These are phyloP conservation scores for Doryteuthis pealeii DNA, from an alignment of 1,140 invertebrate species.

Conservation along the genomic window DNA sequence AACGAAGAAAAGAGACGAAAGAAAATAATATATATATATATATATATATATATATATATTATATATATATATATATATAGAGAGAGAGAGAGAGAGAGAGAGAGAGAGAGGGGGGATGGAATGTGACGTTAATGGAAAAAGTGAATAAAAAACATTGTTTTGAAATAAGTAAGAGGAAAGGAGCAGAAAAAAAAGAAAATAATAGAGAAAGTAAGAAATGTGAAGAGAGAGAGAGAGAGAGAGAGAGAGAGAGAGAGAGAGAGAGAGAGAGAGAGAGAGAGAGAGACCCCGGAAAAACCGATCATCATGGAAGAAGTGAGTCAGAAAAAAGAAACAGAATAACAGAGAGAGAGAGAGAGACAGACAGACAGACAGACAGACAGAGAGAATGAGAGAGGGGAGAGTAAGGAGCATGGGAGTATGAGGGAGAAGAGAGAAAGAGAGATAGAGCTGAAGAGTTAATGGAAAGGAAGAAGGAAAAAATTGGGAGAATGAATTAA, in stretches of 20 bases:
- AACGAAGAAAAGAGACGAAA: too few relatives aligned
- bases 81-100: background rate
- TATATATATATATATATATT: too few relatives aligned
- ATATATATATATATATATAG: too few relatives aligned
- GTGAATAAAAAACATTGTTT: background rate
- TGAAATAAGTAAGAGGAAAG: background rate
- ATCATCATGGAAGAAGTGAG: background rate
- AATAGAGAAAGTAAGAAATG: background rate
- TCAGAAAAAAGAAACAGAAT: background rate
- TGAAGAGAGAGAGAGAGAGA: background rate
- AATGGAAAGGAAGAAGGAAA: too few relatives aligned
- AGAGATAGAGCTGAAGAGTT: too few relatives aligned
- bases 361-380: background rate
- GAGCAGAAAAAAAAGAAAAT: background rate
- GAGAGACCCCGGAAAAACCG: background rate
- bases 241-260: conserved; percentile 3
- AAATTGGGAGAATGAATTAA: too few relatives aligned
- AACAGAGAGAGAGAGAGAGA: background rate
- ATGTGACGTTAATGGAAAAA: too few relatives aligned
- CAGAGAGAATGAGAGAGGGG: background rate
- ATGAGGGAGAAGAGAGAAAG: too few relatives aligned
- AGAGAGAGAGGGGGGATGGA: background rate
- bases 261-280: background rate
- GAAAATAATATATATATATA: too few relatives aligned
- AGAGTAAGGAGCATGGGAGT: background rate